Base-by-base conservation (phyloP, 2,113 vertebrate genomes). In the Peromyscus leucopus region DNA sequence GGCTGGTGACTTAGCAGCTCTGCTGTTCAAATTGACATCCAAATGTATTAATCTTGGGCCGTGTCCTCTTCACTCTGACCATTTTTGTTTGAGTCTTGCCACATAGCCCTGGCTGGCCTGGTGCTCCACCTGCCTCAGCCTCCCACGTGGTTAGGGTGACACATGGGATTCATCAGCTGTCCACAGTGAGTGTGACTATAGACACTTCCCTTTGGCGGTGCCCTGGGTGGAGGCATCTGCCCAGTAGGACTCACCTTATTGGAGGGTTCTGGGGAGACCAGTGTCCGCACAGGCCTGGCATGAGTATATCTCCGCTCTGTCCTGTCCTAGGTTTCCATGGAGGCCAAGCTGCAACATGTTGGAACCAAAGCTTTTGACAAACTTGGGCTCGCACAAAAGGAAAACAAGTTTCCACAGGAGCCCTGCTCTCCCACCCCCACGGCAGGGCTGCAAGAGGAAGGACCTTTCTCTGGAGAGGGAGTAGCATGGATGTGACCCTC, bases 291-390 rank as follows among this genome's bases (percentile, higher is more conserved):
- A 72, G 69, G 39, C 15, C 24, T 85, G 86, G 65, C 46, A n/a
- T 9, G 42, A 21, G 61, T 85, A 21, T 80, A 16, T 65, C 51
- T 67, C 3, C 83, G 46, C 48, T 87, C 55, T 89, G 42, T 92
- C 48, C 46, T 59, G 48, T 65, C 57, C 82, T 71, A 2, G 42
- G 57, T 86, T 76, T 89, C 12, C 55, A 90, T 19, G 80, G n/a
- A 83, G 72, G 55, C 12, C 94, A 94, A 55, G 26, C 61, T 46
- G 33, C 55, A 21, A 89, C 90, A 57, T 46, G 16, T 22, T 59
- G 57, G 61, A 22, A 95, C 2, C 39, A 97, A 93, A 57, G 57
- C n/a, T 95, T 85, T 79, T 65, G 95, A 71, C 76, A 86, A 10
- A 79, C 74, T 67, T 67, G 55, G 71, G 79, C 67, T 90, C 83